Conservation (phyloP, 2,888 invertebrate species). For the Phasia obesa region DNA sequence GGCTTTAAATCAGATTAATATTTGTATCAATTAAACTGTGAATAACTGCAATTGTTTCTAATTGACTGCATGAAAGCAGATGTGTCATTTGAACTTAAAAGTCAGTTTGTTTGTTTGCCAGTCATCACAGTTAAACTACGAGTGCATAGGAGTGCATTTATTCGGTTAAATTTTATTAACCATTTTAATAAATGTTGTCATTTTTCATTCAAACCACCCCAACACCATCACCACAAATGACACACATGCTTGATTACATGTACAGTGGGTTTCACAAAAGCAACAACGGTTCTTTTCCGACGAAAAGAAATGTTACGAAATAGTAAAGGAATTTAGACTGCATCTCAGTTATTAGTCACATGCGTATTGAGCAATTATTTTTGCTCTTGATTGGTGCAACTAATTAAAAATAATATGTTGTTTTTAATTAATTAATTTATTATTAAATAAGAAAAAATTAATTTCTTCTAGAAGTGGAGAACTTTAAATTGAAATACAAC, state of each 20-base stretch:
- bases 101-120: conserved; percentile 9
- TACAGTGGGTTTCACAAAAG: conserved; percentile 15
- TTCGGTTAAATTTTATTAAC: conserved; percentile 39
- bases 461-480: too few relatives aligned
- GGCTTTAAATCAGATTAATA: conserved; percentile 51
- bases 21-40: conserved; percentile 60
- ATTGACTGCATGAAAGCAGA: conserved; percentile 14
- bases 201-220: conserved; percentile 14
- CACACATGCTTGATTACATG: background rate
- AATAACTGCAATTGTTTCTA: conserved; percentile 23
- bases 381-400: too few relatives aligned
- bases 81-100: conserved; percentile 58
- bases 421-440: too few relatives aligned
- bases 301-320: background rate
- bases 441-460: too few relatives aligned
- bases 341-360: too few relatives aligned
- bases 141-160: background rate
- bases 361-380: too few relatives aligned
- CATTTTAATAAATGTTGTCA: conserved; percentile 51
- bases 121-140: conserved; percentile 10
- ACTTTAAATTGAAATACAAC: too few relatives aligned
- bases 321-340: too few relatives aligned
- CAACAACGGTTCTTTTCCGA: background rate
- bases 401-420: too few relatives aligned
- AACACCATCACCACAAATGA: conserved; percentile 22